Evolutionary conservation across 2,888 invertebrate species (phyloP), one percentile per base, ranked within the genome.

Genomic region (Galeopsomyia nigrocyanea): DNA sequence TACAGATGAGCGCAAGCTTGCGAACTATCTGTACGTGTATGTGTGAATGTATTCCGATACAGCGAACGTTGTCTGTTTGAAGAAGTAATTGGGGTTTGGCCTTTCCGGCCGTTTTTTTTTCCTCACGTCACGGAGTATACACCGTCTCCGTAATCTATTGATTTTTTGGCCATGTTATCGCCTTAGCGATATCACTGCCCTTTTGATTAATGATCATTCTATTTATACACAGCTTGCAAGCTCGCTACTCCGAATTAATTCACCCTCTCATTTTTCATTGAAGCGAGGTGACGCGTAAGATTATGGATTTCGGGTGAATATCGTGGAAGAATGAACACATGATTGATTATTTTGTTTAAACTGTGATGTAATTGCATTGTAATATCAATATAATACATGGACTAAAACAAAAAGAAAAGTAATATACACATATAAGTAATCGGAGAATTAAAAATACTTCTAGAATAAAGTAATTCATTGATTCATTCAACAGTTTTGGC

Each of bases 331-430:
- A 56, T 39, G 19, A 16, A 21, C 56, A 21, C 14, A 21, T 56
- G 3, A 0, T 17, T 3, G 9, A 50, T 66, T 58, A 53, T 17
- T 65, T 71, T 26, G 26, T 26, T 69, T 71, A 62, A 75, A 71
- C 57, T 61, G 58, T 71, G 60, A 67, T 75, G 72, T 72, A 70
- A 72, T 75, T 61, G 58, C 68, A 60, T 63, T 75, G 72, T 72
- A 72, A 72, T 75, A 69, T 72, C 39, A 71, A 69, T 70, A 60
- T 75, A 70, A 60, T 75, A 70, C 62, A 75, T 63, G 31, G 39
- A 58, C 64, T 75, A 70, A 64, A 56, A 62, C 72, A 39, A 39
- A 39, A 39, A 31, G 31, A 49, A 68, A 67, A 73, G 67, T 51
- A 72, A 72, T 72, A 75, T 74, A 72, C 66, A 72, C 13, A 56